These are phyloP conservation scores for Lepidochrysops patricia DNA, from an alignment of 2,888 invertebrate genomes.

Conservation along the genomic window DNA sequence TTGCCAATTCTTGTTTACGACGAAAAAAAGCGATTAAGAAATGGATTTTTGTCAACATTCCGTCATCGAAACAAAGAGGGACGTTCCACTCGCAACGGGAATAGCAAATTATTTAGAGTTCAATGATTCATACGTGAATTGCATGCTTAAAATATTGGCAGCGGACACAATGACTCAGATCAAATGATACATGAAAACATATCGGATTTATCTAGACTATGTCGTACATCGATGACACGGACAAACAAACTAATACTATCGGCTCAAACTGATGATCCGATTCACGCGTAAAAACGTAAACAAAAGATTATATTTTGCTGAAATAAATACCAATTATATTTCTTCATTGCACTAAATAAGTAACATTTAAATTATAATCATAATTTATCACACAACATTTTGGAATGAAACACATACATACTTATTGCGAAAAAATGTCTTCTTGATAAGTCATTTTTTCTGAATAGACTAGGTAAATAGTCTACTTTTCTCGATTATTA, in stretches of 20 bases:
- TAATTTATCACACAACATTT: too few relatives aligned
- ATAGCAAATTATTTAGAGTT: slow-evolving; percentile 35
- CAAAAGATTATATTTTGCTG: too few relatives aligned
- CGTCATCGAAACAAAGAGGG: slow-evolving; percentile 23
- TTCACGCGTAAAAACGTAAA: too few relatives aligned
- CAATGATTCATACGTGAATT: slow-evolving; percentile 38
- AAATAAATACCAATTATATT: too few relatives aligned
- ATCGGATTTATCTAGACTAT: slow-evolving; percentile 2
- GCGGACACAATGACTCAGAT: slow-evolving; percentile 11
- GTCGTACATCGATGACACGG: slow-evolving; percentile 5
- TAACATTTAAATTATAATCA: too few relatives aligned
- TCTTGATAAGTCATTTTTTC: too few relatives aligned
- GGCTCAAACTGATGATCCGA: not conserved
- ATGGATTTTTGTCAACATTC: slow-evolving; percentile 33
- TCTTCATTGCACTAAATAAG: too few relatives aligned
- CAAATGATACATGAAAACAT: slow-evolving; percentile 7
- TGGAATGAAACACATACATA: too few relatives aligned
- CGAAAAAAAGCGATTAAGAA: slow-evolving; percentile 38
- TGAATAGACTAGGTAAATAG: too few relatives aligned
- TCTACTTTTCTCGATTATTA: too few relatives aligned
- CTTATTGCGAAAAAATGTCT: too few relatives aligned
- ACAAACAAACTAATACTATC: not conserved
- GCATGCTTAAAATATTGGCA: slow-evolving; percentile 17
- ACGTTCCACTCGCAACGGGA: slow-evolving; percentile 41
- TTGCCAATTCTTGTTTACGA: slow-evolving; percentile 50